Conservation (phyloP, 1,140 invertebrate species). For the Dreissena polymorpha region DNA sequence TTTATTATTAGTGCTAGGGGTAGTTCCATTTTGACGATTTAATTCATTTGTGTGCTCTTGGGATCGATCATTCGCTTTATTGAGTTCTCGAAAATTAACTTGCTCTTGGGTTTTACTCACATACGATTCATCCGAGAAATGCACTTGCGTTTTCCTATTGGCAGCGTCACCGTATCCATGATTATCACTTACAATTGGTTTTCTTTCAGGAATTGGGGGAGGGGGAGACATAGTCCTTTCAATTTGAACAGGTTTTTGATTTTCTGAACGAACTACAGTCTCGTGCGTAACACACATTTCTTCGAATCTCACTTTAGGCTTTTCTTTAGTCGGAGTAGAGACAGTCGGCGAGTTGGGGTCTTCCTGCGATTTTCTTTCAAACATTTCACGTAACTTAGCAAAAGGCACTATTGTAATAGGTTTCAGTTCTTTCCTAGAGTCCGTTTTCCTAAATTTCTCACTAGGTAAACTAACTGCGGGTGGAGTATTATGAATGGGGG, state of each 20-base stretch:
- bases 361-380: constrained; percentile 67
- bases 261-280: constrained; percentile 17
- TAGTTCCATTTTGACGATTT: constrained; percentile 32
- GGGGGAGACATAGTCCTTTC: constrained; percentile 23
- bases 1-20: constrained; percentile 31
- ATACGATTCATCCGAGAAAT: constrained; percentile 53
- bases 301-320: constrained; percentile 37
- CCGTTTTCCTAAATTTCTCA: constrained; percentile 70
- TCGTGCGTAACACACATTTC: constrained; percentile 10
- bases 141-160: constrained; percentile 36
- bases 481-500: constrained; percentile 47
- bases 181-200: constrained; percentile 38
- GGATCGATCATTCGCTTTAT: background rate
- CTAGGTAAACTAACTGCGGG: constrained; percentile 67
- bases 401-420: constrained; percentile 76
- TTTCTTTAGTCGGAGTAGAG: constrained; percentile 42
- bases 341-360: constrained; percentile 10
- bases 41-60: constrained; percentile 35
- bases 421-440: constrained; percentile 71
- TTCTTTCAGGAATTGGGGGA: constrained; percentile 39
- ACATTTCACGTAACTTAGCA: constrained; percentile 73
- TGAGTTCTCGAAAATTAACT: too few species aligned
- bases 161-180: constrained; percentile 14
- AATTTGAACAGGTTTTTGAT: constrained; percentile 50
- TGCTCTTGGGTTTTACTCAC: constrained; percentile 51